Evolutionary conservation across 2,888 invertebrate genomes (phyloP).

Genomic region (Prenolepis imparis): DNA sequence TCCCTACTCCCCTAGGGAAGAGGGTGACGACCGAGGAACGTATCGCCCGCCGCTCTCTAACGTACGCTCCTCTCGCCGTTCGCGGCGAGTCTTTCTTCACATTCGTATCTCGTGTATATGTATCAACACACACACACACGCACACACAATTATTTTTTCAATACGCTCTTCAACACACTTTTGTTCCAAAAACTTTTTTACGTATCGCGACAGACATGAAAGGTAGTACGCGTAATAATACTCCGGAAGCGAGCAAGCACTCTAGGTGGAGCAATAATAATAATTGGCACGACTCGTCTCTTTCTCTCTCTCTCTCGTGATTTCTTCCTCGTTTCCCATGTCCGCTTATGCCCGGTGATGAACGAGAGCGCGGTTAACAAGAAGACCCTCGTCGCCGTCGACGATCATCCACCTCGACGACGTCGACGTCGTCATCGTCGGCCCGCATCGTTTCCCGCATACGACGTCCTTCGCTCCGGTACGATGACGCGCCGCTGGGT

Average conservation of each 20-base stretch:
- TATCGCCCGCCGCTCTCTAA: not conserved
- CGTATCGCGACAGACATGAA: no score
- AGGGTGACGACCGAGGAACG: not conserved
- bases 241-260: no score
- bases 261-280: no score
- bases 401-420: no score
- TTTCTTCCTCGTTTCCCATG: no score
- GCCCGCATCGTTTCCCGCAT: constrained; percentile 4
- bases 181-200: not conserved
- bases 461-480: not conserved
- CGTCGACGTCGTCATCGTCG: not conserved
- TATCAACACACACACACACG: not conserved
- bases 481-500: no score
- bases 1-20: not conserved
- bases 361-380: no score
- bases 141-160: not conserved
- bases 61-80: not conserved
- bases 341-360: no score
- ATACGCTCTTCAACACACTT: not conserved
- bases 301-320: no score
- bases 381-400: no score
- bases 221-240: no score
- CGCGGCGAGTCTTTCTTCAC: not conserved
- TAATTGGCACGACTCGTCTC: constrained; percentile 13
- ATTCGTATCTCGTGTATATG: not conserved